These are phyloP conservation scores for Phrynocephalus versicolor DNA, from an alignment of 2,113 vertebrate genomes.

Conservation along the genomic window DNA sequence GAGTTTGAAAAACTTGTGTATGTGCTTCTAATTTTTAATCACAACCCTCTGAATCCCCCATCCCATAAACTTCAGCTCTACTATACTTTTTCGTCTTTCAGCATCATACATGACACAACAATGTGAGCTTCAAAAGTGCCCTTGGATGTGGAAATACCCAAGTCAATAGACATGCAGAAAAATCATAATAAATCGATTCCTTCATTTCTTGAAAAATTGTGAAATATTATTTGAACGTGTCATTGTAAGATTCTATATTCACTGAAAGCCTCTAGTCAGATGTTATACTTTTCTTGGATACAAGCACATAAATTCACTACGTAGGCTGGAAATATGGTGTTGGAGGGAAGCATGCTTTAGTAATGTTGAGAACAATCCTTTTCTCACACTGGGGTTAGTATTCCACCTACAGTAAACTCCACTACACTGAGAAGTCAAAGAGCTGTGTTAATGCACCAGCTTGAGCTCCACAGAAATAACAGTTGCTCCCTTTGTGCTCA, in stretches of 20 bases:
- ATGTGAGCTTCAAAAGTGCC: background rate
- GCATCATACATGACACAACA: conserved; percentile 12
- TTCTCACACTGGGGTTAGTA: conserved; percentile 69
- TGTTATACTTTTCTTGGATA: conserved; percentile 61
- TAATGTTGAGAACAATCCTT: conserved; percentile 70
- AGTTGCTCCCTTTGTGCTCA: conserved; percentile 59
- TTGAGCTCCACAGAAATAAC: conserved; percentile 50
- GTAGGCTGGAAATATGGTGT: conserved; percentile 69
- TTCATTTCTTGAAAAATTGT: conserved; percentile 27
- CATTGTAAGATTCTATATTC: conserved; percentile 44
- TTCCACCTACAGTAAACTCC: conserved; percentile 70
- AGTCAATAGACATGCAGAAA: background rate
- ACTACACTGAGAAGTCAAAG: conserved; percentile 67
- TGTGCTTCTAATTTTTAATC: no score
- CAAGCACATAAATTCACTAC: conserved; percentile 65
- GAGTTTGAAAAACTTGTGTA: no score
- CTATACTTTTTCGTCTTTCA: background rate
- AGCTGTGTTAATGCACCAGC: conserved; percentile 56
- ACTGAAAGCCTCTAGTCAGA: conserved; percentile 59
- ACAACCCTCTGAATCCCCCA: no score
- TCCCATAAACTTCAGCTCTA: no score
- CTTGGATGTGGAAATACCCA: conserved; percentile 40
- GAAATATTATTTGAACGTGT: conserved; percentile 38
- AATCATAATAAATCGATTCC: conserved; percentile 31
- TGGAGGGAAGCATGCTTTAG: conserved; percentile 61